phyloP scores from a whole-genome alignment of 2,113 vertebrate species.

The Redunca redunca region DNA sequence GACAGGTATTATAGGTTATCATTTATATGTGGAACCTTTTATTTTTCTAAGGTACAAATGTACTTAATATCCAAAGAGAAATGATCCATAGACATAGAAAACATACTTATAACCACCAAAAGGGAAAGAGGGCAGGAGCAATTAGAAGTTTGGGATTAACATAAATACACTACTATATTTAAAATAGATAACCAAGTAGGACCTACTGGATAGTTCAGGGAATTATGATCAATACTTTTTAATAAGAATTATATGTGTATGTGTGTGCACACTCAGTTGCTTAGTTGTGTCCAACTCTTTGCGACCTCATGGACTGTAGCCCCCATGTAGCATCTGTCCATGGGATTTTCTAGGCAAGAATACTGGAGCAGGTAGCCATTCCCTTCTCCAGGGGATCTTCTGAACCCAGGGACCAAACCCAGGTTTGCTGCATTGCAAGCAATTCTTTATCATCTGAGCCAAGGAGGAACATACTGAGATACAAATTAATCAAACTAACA shows the following conservation, averaged over 20 bases:
- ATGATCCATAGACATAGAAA: neutral
- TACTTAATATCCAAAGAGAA: neutral
- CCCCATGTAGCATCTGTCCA: accelerated
- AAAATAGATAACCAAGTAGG: neutral
- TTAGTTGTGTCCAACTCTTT: neutral
- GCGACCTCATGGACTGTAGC: neutral
- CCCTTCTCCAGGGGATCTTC: neutral
- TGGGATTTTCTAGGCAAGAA: neutral
- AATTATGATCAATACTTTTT: neutral
- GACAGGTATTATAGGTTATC: neutral
- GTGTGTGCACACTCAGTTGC: neutral
- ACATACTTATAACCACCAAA: neutral
- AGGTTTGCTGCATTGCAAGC: neutral
- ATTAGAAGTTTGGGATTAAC: neutral
- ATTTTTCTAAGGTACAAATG: neutral
- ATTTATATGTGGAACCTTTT: neutral
- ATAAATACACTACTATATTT: neutral
- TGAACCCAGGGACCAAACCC: neutral
- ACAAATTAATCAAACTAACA: neutral
- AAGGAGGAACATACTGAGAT: neutral
- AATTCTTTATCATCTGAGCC: neutral
- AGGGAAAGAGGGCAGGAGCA: neutral
- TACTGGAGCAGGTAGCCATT: neutral
- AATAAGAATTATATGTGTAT: neutral
- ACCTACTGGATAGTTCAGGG: neutral